Base-by-base conservation (phyloP, 2,113 vertebrate genomes). In the Pelodiscus sinensis region DNA sequence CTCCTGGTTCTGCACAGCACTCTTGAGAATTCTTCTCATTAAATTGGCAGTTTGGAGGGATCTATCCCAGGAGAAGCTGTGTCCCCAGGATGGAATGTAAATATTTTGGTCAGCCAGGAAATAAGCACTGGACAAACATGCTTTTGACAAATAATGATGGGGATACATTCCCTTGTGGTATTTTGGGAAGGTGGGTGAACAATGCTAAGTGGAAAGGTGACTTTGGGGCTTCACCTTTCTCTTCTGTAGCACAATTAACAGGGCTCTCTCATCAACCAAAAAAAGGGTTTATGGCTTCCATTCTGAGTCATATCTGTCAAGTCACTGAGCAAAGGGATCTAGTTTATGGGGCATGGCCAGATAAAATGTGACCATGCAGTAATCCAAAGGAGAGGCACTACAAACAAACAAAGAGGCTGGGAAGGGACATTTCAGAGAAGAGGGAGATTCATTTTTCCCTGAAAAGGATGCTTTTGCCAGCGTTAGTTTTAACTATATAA, bases 341-440 rank as follows among this genome's bases (percentile, higher is more conserved):
- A 24, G 24, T 14, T 8, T 79, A 54, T 56, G 78, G 60, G 86
- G 8, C 0, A 0, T 2, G 82, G 15, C 50, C 60, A 38, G 52
- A 31, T 79, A 79, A 60, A 93, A 65, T 2, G n/a, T 56, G 82
- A 22, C 31, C 0, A 0, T 75, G 31, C 2, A 0, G 6, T 27
- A 54, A 84, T 57, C 27, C 56, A 51, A 78, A 55, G 52, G 52
- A 84, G 51, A 56, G 38, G n/a, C 52, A 55, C 22, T 56, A 50
- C 73, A 25, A 25, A 77, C 12, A 44, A 44, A 44, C 44, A 44
- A 44, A 44, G 44, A 35, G n/a, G 31, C 65, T 71, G n/a, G 57
- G 84, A 52, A 80, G 29, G 77, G 3, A 2, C 35, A 56, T 89
- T 89, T 83, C 6, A 25, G 19, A 55, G 21, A 35, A 73, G n/a